A percentile compares a stretch with the other conserved stretches of the same genome.
These are phyloP conservation scores for Bucorvus abyssinicus DNA, from an alignment of 2,797 vertebrate species.

Conservation along the genomic window DNA sequence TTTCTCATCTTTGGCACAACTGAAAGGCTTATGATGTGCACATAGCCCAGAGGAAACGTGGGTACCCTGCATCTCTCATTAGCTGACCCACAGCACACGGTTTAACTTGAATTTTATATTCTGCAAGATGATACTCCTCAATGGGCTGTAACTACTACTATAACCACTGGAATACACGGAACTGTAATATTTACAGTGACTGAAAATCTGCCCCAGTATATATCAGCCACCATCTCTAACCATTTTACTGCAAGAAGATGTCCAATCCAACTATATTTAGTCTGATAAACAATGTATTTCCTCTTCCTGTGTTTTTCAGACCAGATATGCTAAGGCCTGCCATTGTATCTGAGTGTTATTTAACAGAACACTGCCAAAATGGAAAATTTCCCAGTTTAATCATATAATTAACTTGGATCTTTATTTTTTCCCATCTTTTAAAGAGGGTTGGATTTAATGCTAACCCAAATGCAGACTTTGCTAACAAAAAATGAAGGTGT, in stretches of 20 bases:
- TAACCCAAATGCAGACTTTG: neutral
- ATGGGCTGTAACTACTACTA: neutral
- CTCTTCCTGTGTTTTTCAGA: conserved; percentile 36
- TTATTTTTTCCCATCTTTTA: neutral
- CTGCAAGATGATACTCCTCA: neutral
- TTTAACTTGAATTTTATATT: neutral
- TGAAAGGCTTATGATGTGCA: neutral
- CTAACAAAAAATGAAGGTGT: neutral
- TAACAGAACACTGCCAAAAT: conserved; percentile 14
- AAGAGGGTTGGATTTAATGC: neutral
- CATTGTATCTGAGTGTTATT: neutral
- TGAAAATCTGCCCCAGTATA: neutral
- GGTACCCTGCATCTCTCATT: neutral
- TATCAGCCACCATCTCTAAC: neutral
- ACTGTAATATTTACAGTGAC: neutral
- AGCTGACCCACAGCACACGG: neutral
- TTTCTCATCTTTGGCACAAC: neutral
- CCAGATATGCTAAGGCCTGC: conserved; percentile 38
- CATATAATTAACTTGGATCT: neutral
- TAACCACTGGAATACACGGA: neutral
- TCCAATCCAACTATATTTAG: conserved; percentile 27
- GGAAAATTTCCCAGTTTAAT: conserved; percentile 4
- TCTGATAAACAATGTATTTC: conserved; percentile 56
- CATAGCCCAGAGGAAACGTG: neutral
- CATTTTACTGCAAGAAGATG: neutral